A percentile compares a stretch with the other conserved stretches of the same genome.
phyloP scores from a whole-genome alignment of 2,888 invertebrate species.

The Aelia acuminata region DNA sequence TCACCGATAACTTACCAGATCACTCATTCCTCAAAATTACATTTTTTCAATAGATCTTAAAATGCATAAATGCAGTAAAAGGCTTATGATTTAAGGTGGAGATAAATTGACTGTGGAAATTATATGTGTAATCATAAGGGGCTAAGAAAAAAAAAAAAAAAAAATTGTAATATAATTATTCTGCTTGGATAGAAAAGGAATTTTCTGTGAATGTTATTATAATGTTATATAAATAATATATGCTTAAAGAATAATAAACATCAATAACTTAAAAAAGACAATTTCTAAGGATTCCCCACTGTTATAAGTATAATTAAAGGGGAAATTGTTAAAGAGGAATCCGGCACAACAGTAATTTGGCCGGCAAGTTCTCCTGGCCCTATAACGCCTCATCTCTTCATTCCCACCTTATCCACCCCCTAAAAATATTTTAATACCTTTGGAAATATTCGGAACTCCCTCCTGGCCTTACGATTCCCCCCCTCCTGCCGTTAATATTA shows the following conservation, averaged over 20 bases:
- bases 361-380: background rate
- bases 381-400: background rate
- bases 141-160: too few species aligned
- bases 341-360: constrained; percentile 14
- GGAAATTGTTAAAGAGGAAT: constrained; percentile 12
- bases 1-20: too few species aligned
- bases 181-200: too few species aligned
- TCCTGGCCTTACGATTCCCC: background rate
- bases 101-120: too few species aligned
- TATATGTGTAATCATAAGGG: too few species aligned
- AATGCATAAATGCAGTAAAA: too few species aligned
- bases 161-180: too few species aligned
- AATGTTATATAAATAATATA: too few species aligned
- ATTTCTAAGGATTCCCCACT: background rate
- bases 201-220: too few species aligned
- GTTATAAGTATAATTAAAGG: background rate
- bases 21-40: too few species aligned
- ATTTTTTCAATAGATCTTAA: too few species aligned
- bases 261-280: background rate
- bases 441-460: constrained; percentile 39
- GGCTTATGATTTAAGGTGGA: too few species aligned
- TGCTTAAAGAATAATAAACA: background rate
- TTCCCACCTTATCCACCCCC: background rate
- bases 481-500: background rate
- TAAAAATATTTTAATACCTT: constrained; percentile 44